phyloP scores from a whole-genome alignment of 2,797 vertebrate genomes.

The Masticophis lateralis region DNA sequence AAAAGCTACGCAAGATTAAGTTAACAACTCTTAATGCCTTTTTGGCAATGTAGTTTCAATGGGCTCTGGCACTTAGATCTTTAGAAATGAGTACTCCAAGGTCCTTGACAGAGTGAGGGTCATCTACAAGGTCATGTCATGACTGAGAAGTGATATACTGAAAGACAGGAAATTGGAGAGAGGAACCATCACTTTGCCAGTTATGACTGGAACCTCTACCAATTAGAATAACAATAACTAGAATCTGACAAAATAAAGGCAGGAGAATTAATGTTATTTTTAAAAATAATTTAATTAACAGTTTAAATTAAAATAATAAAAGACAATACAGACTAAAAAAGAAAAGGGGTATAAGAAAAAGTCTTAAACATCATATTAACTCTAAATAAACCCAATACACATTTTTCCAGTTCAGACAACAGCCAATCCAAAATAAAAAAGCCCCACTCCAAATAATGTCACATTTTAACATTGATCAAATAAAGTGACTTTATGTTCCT shows the following conservation, averaged over 20 bases:
- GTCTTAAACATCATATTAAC: neutral
- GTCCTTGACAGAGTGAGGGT: too few relatives aligned
- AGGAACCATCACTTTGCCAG: neutral
- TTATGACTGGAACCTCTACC: neutral
- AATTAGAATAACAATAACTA: neutral
- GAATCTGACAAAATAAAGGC: neutral
- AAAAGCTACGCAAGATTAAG: too few relatives aligned
- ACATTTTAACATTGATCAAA: neutral
- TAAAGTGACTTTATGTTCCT: neutral
- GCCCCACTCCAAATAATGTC: neutral
- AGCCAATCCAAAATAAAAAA: neutral
- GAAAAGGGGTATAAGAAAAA: neutral
- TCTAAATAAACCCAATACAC: neutral
- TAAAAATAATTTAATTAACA: neutral
- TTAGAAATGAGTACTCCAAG: too few relatives aligned
- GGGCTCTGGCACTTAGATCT: too few relatives aligned
- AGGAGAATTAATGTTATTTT: neutral
- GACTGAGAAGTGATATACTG: neutral
- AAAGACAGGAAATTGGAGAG: neutral
- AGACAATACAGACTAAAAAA: neutral
- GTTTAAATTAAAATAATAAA: neutral
- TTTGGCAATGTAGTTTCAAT: too few relatives aligned
- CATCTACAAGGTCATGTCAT: too few relatives aligned
- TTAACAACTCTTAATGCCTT: too few relatives aligned
- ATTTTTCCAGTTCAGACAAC: neutral